A percentile compares a stretch with the other conserved stretches of the same genome.
phyloP scores from a whole-genome alignment of 1,140 invertebrate genomes.

The Dufourea novaeangliae region DNA sequence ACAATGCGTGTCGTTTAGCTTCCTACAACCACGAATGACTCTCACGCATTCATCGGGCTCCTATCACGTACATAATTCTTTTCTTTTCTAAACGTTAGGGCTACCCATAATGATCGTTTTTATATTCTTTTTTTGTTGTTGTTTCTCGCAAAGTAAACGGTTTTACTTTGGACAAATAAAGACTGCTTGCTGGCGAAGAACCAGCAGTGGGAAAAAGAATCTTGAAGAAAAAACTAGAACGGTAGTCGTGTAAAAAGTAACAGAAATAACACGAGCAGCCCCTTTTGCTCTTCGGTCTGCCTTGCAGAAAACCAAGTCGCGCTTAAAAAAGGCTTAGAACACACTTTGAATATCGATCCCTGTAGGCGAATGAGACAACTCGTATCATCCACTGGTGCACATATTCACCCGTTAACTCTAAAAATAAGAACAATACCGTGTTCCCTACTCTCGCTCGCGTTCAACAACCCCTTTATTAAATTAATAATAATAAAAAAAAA shows the following conservation, averaged over 20 bases:
- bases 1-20: conserved; percentile 3
- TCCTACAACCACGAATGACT: conserved; percentile 30
- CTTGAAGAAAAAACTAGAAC: conserved; percentile 23
- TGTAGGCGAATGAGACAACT: conserved; percentile 62
- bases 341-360: conserved; percentile 68
- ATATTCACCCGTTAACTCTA: conserved; percentile 48
- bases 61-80: conserved; percentile 50
- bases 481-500: conserved; percentile 9
- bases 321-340: conserved; percentile 72
- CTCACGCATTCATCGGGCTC: conserved; percentile 54
- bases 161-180: conserved; percentile 35
- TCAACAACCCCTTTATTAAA: conserved; percentile 33
- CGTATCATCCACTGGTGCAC: conserved; percentile 34
- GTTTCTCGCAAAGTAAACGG: conserved; percentile 22
- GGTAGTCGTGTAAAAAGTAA: conserved; percentile 40
- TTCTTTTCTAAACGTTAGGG: conserved; percentile 49
- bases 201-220: conserved; percentile 1
- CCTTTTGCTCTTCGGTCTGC: conserved; percentile 56
- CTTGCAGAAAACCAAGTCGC: conserved; percentile 65
- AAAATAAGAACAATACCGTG: conserved; percentile 46
- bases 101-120: conserved; percentile 34
- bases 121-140: not conserved
- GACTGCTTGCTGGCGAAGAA: conserved; percentile 10
- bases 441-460: conserved; percentile 44
- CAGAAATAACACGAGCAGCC: conserved; percentile 52